Evolutionary conservation across 2,797 vertebrate species (phyloP).

Genomic region (Sebastes melanostomus): DNA sequence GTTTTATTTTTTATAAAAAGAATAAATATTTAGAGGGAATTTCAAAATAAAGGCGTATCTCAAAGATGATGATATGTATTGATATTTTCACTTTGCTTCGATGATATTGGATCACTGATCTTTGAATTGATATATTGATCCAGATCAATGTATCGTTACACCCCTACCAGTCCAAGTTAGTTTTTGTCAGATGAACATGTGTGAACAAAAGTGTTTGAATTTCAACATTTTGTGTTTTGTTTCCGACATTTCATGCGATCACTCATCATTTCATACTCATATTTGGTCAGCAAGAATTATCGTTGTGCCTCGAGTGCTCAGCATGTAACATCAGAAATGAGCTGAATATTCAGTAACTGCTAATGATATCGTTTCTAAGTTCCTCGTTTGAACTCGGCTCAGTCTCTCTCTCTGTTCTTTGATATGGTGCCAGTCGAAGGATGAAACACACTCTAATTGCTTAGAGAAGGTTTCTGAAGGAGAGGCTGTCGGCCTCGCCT

Average conservation of each 20-base stretch:
- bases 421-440: conserved; percentile 50
- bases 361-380: conserved; percentile 32
- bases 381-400: conserved; percentile 32
- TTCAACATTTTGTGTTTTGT: not conserved
- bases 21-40: no score
- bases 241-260: not conserved
- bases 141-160: no score
- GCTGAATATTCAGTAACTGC: conserved; percentile 43
- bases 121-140: no score
- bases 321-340: not conserved
- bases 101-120: no score
- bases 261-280: not conserved
- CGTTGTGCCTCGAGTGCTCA: not conserved
- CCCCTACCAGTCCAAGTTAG: no score
- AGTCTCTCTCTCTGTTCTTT: conserved; percentile 37
- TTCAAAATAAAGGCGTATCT: no score
- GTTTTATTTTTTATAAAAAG: no score
- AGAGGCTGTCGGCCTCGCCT: conserved; percentile 22
- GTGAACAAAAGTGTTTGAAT: not conserved
- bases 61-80: no score
- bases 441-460: conserved; percentile 52
- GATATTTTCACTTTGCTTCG: no score
- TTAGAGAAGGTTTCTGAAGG: conserved; percentile 27
- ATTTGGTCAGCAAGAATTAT: not conserved
- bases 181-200: not conserved